Evolutionary conservation across 1,140 invertebrate genomes (phyloP).

Genomic region (Ostrea edulis): DNA sequence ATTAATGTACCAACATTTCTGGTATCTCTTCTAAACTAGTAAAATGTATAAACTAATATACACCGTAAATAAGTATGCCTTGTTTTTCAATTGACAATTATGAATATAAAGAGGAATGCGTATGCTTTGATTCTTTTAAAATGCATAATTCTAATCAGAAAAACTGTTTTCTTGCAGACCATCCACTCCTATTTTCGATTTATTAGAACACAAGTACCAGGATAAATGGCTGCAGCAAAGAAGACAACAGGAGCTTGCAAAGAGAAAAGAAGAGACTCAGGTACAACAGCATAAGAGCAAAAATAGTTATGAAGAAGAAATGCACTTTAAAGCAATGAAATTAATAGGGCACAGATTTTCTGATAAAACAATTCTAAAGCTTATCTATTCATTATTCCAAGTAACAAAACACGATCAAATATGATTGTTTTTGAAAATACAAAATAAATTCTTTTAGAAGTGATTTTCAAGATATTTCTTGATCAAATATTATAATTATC

Average conservation of each 20-base stretch:
- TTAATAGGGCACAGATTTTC: neutral
- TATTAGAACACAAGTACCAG: constrained; percentile 78
- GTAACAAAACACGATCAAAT: neutral
- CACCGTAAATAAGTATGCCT: too few species aligned
- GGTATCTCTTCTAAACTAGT: too few species aligned
- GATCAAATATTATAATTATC: too few species aligned
- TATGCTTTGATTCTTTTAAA: too few species aligned
- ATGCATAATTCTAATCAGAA: neutral
- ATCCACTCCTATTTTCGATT: constrained; percentile 77
- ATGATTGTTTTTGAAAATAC: neutral
- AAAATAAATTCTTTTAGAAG: neutral
- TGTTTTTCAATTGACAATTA: too few species aligned
- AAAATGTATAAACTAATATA: too few species aligned
- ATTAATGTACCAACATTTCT: too few species aligned
- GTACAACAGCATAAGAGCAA: constrained; percentile 42
- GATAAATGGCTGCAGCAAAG: constrained; percentile 75
- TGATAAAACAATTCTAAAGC: neutral
- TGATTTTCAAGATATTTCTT: neutral
- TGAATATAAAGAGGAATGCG: too few species aligned
- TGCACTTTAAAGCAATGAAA: neutral
- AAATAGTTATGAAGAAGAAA: neutral
- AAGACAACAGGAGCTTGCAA: constrained; percentile 60
- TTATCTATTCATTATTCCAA: neutral
- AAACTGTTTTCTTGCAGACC: constrained; percentile 66
- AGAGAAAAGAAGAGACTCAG: constrained; percentile 68